These are phyloP conservation scores for Anhinga anhinga DNA, from an alignment of 2,113 vertebrate genomes.

Conservation along the genomic window DNA sequence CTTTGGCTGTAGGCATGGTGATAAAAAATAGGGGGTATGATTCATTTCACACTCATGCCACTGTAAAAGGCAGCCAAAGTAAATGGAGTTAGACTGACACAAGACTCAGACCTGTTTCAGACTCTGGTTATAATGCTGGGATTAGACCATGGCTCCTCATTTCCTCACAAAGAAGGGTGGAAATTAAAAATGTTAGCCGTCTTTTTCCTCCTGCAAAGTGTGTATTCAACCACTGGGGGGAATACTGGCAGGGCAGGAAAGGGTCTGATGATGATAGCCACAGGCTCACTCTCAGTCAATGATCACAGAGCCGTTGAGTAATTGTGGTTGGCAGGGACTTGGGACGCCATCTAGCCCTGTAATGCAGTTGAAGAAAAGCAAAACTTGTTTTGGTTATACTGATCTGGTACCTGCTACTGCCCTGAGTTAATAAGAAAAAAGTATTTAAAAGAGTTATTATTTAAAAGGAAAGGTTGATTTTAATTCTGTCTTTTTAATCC, in stretches of 20 bases:
- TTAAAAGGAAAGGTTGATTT: background rate
- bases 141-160: background rate
- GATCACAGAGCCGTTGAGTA: background rate
- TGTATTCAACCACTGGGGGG: background rate
- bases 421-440: background rate
- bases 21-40: background rate
- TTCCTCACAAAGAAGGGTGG: background rate
- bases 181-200: background rate
- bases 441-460: background rate
- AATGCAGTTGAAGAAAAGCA: background rate
- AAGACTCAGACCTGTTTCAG: background rate
- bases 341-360: background rate
- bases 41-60: background rate
- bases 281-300: background rate
- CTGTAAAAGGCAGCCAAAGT: background rate
- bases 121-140: background rate
- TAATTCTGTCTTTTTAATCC: background rate
- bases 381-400: background rate
- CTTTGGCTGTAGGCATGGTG: background rate
- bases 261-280: background rate
- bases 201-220: background rate
- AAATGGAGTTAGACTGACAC: background rate
- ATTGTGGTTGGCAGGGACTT: background rate
- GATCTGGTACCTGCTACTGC: background rate
- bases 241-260: background rate